Evolutionary conservation across 2,113 vertebrate species (phyloP).

Genomic region (Myrmecophaga tridactyla): DNA sequence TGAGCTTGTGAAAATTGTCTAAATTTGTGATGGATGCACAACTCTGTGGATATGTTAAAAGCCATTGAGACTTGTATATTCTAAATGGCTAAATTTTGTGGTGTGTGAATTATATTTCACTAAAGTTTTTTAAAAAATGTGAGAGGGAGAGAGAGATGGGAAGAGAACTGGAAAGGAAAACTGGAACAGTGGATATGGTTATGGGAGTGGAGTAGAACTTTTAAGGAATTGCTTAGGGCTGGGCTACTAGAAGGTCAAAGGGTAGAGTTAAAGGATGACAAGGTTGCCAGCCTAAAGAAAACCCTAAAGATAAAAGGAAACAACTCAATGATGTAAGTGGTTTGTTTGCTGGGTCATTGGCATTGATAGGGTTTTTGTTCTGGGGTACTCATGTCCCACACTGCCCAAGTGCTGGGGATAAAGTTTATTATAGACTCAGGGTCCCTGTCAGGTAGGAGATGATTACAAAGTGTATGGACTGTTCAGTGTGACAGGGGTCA

Average conservation of each 20-base stretch:
- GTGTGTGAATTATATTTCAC: neutral
- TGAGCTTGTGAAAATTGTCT: neutral
- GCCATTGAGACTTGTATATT: too few species aligned
- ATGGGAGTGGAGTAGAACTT: neutral
- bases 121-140: neutral
- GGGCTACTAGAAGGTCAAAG: neutral
- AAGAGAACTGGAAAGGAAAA: neutral
- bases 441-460: neutral
- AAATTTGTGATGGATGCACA: neutral
- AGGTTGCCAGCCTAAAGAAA: neutral
- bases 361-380: neutral
- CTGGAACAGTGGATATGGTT: too few species aligned
- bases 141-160: neutral
- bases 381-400: neutral
- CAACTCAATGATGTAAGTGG: too few species aligned
- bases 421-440: neutral
- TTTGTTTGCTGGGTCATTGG: neutral
- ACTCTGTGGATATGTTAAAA: neutral
- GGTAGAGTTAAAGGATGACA: too few species aligned
- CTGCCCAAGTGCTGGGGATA: neutral
- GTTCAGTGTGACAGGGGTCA: fast-evolving
- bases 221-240: neutral
- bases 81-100: too few species aligned
- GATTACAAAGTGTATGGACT: neutral
- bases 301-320: neutral